Base-by-base conservation (phyloP, 2,113 vertebrate species). In the Trogon melanurus region DNA sequence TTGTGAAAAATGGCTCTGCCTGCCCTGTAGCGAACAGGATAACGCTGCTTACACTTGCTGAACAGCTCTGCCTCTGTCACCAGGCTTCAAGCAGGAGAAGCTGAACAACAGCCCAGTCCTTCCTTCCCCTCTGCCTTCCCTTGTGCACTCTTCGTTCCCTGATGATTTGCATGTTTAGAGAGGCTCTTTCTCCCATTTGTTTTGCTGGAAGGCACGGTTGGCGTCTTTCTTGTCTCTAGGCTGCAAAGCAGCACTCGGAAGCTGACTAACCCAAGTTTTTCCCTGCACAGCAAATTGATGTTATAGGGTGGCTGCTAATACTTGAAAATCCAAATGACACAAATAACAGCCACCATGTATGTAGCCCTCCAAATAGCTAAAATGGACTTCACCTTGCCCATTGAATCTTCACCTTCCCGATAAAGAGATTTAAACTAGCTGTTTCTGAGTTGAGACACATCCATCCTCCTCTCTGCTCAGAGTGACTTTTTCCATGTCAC, bases 81-180 rank as follows among this genome's bases (percentile, higher is more conserved):
- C 20, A 47, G 17, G 13, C 36, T 72, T 89, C 86, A 79, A 69
- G 22, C 29, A 94, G 44, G 88, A 90, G 38, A 9, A 91, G 22
- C 14, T 30, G 16, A 79, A 30, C 0, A 0, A 47, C 21, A 89
- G 41, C 25, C 27, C 1, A 0, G 8, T 69, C 60, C 17, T 54
- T 83, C 53, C 19, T 4, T 83, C 53, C 19, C 4, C 7, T 45
- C 32, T 41, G 19, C 66, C 82, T 66, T 79, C 34, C 15, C 41
- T 75, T 16, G 14, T 26, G 25, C 2, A 2, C 18, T 3, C 21
- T 79, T 79, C 36, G 47, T 25, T 90, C 50, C 25, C 67, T 62
- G 41, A 5, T 70, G 34, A 4, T 74, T 85, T 71, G 11, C 2
- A 0, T 38, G 36, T 95, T 62, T 75, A 36, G 57, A 85, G 34